Evolutionary conservation across 2,113 vertebrate species (phyloP), one percentile per base, ranked within the genome.

Genomic region (Oostethus manadensis): DNA sequence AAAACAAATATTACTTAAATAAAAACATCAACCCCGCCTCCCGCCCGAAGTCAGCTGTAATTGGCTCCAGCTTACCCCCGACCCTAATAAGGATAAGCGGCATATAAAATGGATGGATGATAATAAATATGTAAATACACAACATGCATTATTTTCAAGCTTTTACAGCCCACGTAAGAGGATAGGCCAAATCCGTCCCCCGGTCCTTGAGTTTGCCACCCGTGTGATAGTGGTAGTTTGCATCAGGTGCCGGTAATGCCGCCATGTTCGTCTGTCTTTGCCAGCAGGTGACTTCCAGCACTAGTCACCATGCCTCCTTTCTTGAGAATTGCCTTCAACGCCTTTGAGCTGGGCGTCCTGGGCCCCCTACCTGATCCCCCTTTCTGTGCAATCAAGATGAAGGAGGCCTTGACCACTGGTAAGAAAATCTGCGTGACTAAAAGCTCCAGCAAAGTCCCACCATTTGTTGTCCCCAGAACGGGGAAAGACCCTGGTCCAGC

Each of bases 361-460:
- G 82, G 92, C 56, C 77, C 81, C 0, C 64, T 81, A n/a, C 67
- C 69, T 0, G 92, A 94, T 0, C 86, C 90, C 18, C 95, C 94
- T 20, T 98, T 98, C 83, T 94, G 93, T 71, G 94, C 95, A 1
- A 93, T 99, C 79, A 99, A 94, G 85, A 92, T 99, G 91, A 99
- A 99, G 87, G 96, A 98, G 76, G 90, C 94, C 0, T 78, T 97
- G 62, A 92, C 86, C 65, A 99, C 96, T 74, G 95, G 96, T 99
- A 78, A 88, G 82, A 47, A 44, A 55, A 40, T 40, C 18, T 14
- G 10, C 38, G 3, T 14, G 38, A 42, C 11, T 3, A 8, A 42
- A 42, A 13, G 0, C 48, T 44, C 1, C 42, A 48, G 42, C 6
- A 42, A 42, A 42, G 38, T 42, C 38, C 13, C 38, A 14, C 14